Base-by-base conservation (phyloP, 2,797 vertebrate genomes). In the Myiotriccus ornatus region DNA sequence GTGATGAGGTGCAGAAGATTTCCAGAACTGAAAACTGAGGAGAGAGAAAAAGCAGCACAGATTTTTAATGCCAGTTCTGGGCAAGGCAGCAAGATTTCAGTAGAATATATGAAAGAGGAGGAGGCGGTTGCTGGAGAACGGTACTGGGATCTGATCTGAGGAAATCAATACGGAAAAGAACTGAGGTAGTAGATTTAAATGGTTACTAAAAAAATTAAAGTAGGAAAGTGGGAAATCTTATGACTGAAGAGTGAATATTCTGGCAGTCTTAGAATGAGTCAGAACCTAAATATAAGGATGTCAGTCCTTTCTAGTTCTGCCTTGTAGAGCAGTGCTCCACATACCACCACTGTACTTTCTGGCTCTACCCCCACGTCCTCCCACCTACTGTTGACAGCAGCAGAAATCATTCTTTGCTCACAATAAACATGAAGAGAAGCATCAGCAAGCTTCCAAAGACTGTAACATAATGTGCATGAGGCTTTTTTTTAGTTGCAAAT, bases 221-320 rank as follows among this genome's bases (percentile, higher is more conserved):
- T 63, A 81, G 73, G 59, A 62, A 94, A 86, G 57, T 82, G 27
- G 69, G 63, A 90, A 86, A 69, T 91, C 77, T 71, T 87, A 24
- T 71, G 64, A 90, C 64, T 14, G 1, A 93, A 84, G 52, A 85
- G 27, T 4, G 10, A 92, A 91, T 89, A 89, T 91, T 94, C 91
- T 94, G 73, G 43, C 24, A 91, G 52, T 60, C 56, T 28, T 89
- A 80, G 90, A 87, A 83, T 94, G 87, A 94, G 84, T 95, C 90
- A 95, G 71, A 94, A 68, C 53, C 92, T 94, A 96, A 94, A 92
- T 87, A 92, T 80, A 93, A 90, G 75, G 39, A 68, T 89, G 75
- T 93, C 92, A 84, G 10, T 96, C 69, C 49, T 91, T 91, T 80
- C 71, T 83, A 73, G 76, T 71, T 92, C 64, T 82, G 79, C 62